Percentiles rank a stretch among this genome's conserved stretches.
phyloP scores from a whole-genome alignment of 2,888 invertebrate species.

The Alentia gelatinosa region DNA sequence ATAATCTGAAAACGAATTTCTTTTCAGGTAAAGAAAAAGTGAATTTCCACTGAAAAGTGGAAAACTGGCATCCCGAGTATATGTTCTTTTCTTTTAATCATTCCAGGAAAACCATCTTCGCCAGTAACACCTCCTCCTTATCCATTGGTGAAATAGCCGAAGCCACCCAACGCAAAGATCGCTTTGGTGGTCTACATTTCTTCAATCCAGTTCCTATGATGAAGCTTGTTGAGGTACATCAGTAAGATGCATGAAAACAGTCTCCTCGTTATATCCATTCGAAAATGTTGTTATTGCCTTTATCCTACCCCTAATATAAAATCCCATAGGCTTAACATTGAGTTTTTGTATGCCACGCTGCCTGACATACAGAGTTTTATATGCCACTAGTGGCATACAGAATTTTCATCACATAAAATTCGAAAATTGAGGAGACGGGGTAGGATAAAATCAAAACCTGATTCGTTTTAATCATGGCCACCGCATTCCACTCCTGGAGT shows the following conservation, averaged over 20 bases:
- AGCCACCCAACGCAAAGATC: slow-evolving; percentile 85
- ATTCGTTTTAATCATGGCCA: too few species aligned
- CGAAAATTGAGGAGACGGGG: too few species aligned
- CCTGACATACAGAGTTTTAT: background rate
- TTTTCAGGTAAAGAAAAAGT: too few species aligned
- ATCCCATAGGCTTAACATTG: background rate
- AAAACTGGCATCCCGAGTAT: background rate
- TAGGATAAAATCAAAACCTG: too few species aligned
- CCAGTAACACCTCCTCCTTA: slow-evolving; percentile 94
- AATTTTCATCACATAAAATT: too few species aligned
- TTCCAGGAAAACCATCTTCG: slow-evolving; percentile 89
- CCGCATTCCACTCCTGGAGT: too few species aligned
- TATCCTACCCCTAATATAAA: too few species aligned
- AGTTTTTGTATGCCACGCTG: background rate
- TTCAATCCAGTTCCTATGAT: slow-evolving; percentile 95
- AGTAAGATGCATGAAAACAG: background rate
- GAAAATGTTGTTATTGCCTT: too few species aligned
- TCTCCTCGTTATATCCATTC: too few species aligned
- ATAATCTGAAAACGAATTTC: too few species aligned
- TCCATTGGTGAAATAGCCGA: slow-evolving; percentile 90
- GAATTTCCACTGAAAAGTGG: too few species aligned
- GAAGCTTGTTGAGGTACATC: slow-evolving; percentile 91
- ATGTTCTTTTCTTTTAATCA: background rate
- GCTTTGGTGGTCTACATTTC: slow-evolving; percentile 93
- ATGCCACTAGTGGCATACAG: too few species aligned